Percentiles rank a stretch among this genome's conserved stretches.
Conservation (phyloP, 2,888 invertebrate genomes). For the Rhagophthalmus giganteus region DNA sequence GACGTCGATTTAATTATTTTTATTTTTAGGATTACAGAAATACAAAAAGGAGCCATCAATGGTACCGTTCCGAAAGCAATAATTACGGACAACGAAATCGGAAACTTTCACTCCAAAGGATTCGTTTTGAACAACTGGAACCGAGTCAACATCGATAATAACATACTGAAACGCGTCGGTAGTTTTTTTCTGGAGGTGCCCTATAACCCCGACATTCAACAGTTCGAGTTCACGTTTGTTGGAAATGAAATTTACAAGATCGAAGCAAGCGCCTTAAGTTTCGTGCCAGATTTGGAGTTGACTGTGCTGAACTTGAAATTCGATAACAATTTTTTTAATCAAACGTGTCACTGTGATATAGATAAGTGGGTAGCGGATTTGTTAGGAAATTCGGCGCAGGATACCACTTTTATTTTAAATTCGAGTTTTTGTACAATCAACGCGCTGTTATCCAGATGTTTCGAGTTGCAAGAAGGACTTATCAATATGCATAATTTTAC, state of each 20-base stretch:
- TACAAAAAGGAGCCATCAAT: conserved; percentile 66
- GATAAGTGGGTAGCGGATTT: conserved; percentile 61
- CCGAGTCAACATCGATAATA: conserved; percentile 64
- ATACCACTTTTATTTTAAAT: conserved; percentile 54
- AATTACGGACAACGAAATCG: conserved; percentile 65
- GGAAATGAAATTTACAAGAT: conserved; percentile 62
- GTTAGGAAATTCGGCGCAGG: conserved; percentile 52
- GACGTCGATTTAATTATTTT: no score
- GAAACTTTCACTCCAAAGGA: conserved; percentile 61
- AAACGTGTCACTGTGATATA: conserved; percentile 66
- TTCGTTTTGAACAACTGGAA: conserved; percentile 70
- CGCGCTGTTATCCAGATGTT: conserved; percentile 64
- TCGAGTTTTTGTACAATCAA: conserved; percentile 68
- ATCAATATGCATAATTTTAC: conserved; percentile 66
- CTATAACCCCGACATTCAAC: conserved; percentile 40
- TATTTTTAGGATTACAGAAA: conserved; percentile 64
- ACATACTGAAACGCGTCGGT: conserved; percentile 65
- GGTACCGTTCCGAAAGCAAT: conserved; percentile 64
- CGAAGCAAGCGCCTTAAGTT: conserved; percentile 60
- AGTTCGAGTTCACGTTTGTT: conserved; percentile 57
- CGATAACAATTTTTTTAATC: conserved; percentile 65
- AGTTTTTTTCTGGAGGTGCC: conserved; percentile 52
- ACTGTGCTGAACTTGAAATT: conserved; percentile 58
- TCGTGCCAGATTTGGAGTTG: conserved; percentile 60
- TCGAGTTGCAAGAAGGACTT: conserved; percentile 66